Percentiles rank a stretch among this genome's conserved stretches.
Conservation (phyloP, 1,140 invertebrate species). For the Brachionus rubens region DNA sequence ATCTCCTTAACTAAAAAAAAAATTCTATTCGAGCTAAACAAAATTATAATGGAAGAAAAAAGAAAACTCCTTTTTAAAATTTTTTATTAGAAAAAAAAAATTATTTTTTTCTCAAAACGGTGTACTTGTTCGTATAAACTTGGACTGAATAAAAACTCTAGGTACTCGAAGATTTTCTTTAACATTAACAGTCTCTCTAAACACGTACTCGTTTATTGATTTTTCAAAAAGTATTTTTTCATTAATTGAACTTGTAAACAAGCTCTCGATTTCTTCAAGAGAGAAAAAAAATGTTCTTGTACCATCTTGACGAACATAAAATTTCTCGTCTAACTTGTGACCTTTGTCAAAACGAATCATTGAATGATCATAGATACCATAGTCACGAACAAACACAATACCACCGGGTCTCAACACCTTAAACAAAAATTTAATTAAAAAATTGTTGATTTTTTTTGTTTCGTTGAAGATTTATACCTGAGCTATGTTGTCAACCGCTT, state of each 20-base stretch:
- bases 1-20: no score
- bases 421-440: background rate
- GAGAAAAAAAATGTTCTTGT: constrained; percentile 59
- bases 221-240: background rate
- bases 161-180: constrained; percentile 45
- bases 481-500: constrained; percentile 70
- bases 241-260: background rate
- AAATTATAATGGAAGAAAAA: no score
- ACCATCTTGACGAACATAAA: constrained; percentile 61
- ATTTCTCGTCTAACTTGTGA: constrained; percentile 71
- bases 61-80: no score
- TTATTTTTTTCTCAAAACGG: background rate
- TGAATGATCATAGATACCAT: constrained; percentile 60
- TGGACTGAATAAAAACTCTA: constrained; percentile 39
- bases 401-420: constrained; percentile 61
- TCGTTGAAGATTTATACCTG: constrained; percentile 53
- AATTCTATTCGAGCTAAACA: no score
- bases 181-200: constrained; percentile 44
- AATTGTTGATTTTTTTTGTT: background rate
- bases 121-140: constrained; percentile 35
- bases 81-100: no score
- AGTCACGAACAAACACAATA: constrained; percentile 57
- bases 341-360: constrained; percentile 68
- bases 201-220: constrained; percentile 15
- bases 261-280: constrained; percentile 42